These are phyloP conservation scores for Typhlomys cinereus DNA, from an alignment of 2,113 vertebrate species.

Conservation along the genomic window DNA sequence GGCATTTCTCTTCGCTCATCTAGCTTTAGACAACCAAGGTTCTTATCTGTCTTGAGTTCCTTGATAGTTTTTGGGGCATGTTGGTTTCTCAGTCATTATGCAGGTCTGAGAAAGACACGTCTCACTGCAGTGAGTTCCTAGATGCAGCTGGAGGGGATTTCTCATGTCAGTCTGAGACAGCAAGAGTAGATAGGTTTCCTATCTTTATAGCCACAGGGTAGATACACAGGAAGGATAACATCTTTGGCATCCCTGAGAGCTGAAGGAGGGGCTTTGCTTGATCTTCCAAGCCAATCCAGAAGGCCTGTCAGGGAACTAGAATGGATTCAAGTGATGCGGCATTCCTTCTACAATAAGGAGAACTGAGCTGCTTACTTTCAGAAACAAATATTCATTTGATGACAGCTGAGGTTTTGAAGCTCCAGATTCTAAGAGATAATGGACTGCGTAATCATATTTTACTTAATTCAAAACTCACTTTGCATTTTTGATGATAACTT, in stretches of 20 bases:
- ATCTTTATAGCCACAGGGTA: neutral
- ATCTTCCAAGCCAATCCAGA: neutral
- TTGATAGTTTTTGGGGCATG: too few species aligned
- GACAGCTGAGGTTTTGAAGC: neutral
- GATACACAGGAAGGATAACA: neutral
- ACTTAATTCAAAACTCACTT: constrained; percentile 45
- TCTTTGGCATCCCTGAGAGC: neutral
- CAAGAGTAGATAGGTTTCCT: neutral
- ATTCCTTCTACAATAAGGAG: neutral
- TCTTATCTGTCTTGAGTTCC: too few species aligned
- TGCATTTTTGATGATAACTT: constrained; percentile 31
- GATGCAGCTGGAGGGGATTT: too few species aligned
- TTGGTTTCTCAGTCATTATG: too few species aligned
- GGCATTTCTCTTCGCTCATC: too few species aligned
- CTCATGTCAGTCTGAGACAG: neutral
- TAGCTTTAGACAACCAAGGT: too few species aligned
- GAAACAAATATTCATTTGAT: neutral
- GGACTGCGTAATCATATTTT: constrained; percentile 27
- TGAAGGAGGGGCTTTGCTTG: neutral
- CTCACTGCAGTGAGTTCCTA: too few species aligned
- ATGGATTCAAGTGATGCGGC: neutral
- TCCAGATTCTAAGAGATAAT: constrained; percentile 32
- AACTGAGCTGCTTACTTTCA: neutral
- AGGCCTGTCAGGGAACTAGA: rapidly evolving
- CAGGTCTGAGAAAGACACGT: too few species aligned